phyloP scores from a whole-genome alignment of 2,797 vertebrate genomes.

The Loriculus beryllinus region DNA sequence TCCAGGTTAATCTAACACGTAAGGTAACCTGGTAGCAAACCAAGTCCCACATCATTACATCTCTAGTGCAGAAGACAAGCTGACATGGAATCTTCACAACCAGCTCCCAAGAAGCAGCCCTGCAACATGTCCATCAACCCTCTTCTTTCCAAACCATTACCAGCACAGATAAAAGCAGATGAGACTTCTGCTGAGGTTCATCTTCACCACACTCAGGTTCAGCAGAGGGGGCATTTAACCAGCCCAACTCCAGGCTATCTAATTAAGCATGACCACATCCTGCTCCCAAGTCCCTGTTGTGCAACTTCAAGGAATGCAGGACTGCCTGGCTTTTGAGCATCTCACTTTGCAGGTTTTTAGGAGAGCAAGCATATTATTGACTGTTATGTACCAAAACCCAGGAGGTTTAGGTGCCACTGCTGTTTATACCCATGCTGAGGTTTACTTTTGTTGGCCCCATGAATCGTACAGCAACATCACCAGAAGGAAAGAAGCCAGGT shows the following conservation, averaged over 20 bases:
- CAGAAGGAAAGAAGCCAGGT: not conserved
- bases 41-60: not conserved
- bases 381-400: not conserved
- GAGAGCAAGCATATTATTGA: not conserved
- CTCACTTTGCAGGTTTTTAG: not conserved
- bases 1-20: not conserved
- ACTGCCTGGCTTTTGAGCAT: not conserved
- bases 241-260: not conserved
- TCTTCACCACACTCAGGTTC: rapidly evolving
- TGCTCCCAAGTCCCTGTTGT: not conserved
- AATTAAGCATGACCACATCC: rapidly evolving
- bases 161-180: not conserved
- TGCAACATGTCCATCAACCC: rapidly evolving
- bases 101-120: not conserved
- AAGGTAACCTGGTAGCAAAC: not conserved
- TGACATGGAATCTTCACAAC: not conserved
- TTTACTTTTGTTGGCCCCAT: not conserved
- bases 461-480: not conserved
- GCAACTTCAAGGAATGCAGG: not conserved
- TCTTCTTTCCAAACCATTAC: not conserved
- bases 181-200: not conserved
- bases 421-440: not conserved
- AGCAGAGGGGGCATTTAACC: not conserved
- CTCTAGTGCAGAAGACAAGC: not conserved
- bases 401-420: not conserved